Evolutionary conservation across 2,113 vertebrate species (phyloP), one percentile per base, ranked within the genome.

Genomic region (Heterotilapia buettikoferi): DNA sequence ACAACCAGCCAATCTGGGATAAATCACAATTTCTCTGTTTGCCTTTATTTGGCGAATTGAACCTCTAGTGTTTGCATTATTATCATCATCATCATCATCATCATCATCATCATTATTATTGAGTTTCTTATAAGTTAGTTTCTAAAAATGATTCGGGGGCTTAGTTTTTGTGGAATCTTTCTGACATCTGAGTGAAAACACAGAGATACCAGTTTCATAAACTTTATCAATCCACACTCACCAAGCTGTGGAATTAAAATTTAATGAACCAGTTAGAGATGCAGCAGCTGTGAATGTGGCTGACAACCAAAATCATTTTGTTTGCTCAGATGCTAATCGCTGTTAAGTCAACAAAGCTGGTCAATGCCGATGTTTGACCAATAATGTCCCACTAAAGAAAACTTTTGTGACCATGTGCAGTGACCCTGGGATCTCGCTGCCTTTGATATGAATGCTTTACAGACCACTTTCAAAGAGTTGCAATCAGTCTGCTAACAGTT

Each of bases 31-130:
- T 29, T 47, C 24, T 76, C 24, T 29, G 43, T 29, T 19, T 47
- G 43, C 43, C 14, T 50, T 76, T 76, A 76, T 12, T 76, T 47
- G 43, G 43, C 2, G 1, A 47, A 76, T 12, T 76, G 43, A 50
- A 29, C 24, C 24, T 5, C 43, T 47, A 19, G 43, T 29, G 24
- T 76, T 47, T 29, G 18, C 9, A 76, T 38, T 5, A 66, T 63
- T 0, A 61, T 61, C 3, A 57, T 61, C 2, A 57, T 59, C 0
- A 59, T 29, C 0, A 54, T 52, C 6, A n/a, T n/a, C n/a, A n/a
- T 24, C 24, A 24, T 24, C 24, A 26, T 56, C 1, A 14, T 16
- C 1, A 16, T 61, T 1, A 61, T 61, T 4, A 33, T 33, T 11
- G 9, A 68, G n/a, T 68, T 40, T 24, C 5, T 40, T 71, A 9